Base-by-base conservation (phyloP, 1,140 invertebrate species). In the Heliconius himera region DNA sequence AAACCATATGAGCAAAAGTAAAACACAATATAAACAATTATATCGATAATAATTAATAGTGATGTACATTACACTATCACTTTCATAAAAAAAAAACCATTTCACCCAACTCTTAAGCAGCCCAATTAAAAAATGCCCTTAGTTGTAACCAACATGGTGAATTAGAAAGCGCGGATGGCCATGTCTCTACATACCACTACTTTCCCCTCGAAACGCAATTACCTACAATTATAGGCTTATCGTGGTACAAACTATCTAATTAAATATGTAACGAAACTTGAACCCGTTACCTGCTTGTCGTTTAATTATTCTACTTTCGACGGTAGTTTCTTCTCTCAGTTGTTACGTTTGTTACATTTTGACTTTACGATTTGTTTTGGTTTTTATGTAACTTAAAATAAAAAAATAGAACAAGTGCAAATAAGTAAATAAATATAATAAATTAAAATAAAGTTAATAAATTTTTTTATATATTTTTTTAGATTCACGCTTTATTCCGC, bases 151-250 rank as follows among this genome's bases (percentile, higher is more conserved):
- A 29, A 16, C 22, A 76, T 70, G 60, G 56, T 76, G 56, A 70
- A 26, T 76, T 80, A 80, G 78, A 80, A 80, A 80, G 78, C 51
- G 73, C 70, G 73, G 73, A 79, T 79, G 78, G 60, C 60, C 74
- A 49, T 54, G 29, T n/a, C 71, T 60, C 70, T 51, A 51, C 49
- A 51, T 51, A 51, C 49, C 6, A 51, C 49, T 4, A 80, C 78
- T 80, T 80, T 80, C 78, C 73, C 74, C 70, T n/a, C 9, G 46
- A 26, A 76, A 71, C 60, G 60, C 74, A 76, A 80, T 80, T 80
- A 80, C 78, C 46, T 71, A 70, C 78, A 79, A 79, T 79, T 79
- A 79, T 74, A 54, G 41, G 41, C 78, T 80, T 80, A 80, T 80
- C 78, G 49, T 29, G 66, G 66, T 72, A 75, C 56, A 5, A 22